phyloP scores from a whole-genome alignment of 2,888 invertebrate genomes.

The Lottia gigantea region DNA sequence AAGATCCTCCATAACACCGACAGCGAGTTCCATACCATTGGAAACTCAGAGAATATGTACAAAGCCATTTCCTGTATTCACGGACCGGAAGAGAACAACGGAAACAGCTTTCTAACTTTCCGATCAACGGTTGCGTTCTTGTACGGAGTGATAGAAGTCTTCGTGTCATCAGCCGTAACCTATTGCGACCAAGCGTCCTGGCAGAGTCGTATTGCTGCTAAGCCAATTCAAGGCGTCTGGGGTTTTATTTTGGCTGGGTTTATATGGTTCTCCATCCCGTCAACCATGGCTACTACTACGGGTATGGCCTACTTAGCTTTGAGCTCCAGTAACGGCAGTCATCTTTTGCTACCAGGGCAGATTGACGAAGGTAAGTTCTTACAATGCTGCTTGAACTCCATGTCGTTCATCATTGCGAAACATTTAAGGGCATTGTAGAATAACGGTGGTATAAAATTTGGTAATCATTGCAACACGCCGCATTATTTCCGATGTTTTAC shows the following conservation, averaged over 20 bases:
- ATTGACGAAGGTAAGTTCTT: conserved; percentile 54
- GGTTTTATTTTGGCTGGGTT: conserved; percentile 66
- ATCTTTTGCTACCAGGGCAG: conserved; percentile 48
- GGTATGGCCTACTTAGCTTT: conserved; percentile 65
- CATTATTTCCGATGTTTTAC: too few species aligned
- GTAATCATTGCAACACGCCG: too few species aligned
- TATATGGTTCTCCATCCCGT: conserved; percentile 68
- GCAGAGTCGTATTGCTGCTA: conserved; percentile 67
- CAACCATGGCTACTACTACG: conserved; percentile 67
- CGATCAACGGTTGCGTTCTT: conserved; percentile 56
- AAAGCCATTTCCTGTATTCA: conserved; percentile 54
- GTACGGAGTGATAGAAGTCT: conserved; percentile 62
- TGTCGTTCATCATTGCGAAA: too few species aligned
- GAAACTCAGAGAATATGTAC: conserved; percentile 55
- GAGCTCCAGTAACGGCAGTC: conserved; percentile 54
- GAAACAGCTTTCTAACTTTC: conserved; percentile 58
- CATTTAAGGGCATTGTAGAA: too few species aligned
- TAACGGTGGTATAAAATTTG: too few species aligned
- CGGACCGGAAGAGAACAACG: conserved; percentile 57
- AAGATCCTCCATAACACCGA: conserved; percentile 56
- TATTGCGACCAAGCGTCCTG: conserved; percentile 67
- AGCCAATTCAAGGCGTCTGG: conserved; percentile 65
- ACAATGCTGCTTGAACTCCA: not conserved
- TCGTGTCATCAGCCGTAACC: conserved; percentile 64
- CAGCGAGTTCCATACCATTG: conserved; percentile 44